phyloP scores from a whole-genome alignment of 2,113 vertebrate species.

The Oncorhynchus clarkii region DNA sequence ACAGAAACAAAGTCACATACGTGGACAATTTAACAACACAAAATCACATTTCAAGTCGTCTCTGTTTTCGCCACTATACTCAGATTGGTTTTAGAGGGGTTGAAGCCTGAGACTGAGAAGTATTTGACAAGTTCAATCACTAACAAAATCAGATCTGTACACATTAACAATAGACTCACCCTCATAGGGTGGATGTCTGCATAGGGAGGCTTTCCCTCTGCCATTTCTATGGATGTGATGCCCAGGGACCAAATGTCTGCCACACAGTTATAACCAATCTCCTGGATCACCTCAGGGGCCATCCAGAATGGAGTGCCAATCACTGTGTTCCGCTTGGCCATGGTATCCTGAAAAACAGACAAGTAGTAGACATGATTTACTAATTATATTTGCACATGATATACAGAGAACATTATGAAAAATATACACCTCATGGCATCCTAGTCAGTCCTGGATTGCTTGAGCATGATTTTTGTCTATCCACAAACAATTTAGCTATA shows the following conservation, averaged over 20 bases:
- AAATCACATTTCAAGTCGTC: not conserved
- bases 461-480: no score
- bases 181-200: conserved; percentile 97
- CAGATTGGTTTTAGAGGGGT: not conserved
- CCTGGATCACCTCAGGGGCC: conserved; percentile 96
- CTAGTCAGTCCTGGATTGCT: no score
- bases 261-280: conserved; percentile 95
- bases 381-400: not conserved
- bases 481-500: no score
- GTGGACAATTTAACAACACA: not conserved
- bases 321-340: conserved; percentile 95
- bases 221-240: conserved; percentile 95
- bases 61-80: not conserved
- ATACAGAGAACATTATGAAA: not conserved
- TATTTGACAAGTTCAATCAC: no score
- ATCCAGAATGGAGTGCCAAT: conserved; percentile 98
- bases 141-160: no score
- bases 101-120: not conserved
- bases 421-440: no score
- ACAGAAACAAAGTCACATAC: not conserved
- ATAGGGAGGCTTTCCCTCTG: conserved; percentile 93
- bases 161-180: conserved; percentile 55
- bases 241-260: conserved; percentile 96
- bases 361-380: not conserved
- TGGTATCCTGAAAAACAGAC: conserved; percentile 82